These are phyloP conservation scores for Donacobius atricapilla DNA, from an alignment of 2,113 vertebrate species.

Conservation along the genomic window DNA sequence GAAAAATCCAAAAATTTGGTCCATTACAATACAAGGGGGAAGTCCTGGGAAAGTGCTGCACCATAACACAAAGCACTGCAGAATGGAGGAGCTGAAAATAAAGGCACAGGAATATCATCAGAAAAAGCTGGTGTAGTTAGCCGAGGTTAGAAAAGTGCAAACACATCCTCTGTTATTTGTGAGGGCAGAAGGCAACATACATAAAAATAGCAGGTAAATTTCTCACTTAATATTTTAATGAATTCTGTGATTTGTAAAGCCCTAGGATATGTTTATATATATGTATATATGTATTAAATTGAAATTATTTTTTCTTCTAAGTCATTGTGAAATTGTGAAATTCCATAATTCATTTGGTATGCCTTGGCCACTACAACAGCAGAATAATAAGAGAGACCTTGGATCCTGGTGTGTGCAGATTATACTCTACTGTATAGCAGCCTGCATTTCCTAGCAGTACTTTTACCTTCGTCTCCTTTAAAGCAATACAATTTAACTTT, in stretches of 20 bases:
- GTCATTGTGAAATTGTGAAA: neutral
- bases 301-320: constrained; percentile 1
- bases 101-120: neutral
- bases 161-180: neutral
- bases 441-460: neutral
- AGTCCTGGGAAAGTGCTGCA: neutral
- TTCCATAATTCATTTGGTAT: constrained; percentile 40
- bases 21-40: neutral
- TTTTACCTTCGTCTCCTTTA: neutral
- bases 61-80: neutral
- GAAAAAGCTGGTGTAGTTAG: neutral
- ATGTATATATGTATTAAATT: neutral
- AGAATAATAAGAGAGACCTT: neutral
- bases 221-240: constrained; percentile 6
- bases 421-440: neutral
- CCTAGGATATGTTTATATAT: neutral
- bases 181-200: neutral
- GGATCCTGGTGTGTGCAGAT: neutral
- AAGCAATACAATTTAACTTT: neutral
- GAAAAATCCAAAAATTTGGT: neutral
- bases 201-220: neutral
- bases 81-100: neutral
- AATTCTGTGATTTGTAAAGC: constrained; percentile 14
- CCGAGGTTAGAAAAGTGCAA: neutral
- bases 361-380: neutral